phyloP scores from a whole-genome alignment of 2,113 vertebrate species.

The Microcebus murinus region DNA sequence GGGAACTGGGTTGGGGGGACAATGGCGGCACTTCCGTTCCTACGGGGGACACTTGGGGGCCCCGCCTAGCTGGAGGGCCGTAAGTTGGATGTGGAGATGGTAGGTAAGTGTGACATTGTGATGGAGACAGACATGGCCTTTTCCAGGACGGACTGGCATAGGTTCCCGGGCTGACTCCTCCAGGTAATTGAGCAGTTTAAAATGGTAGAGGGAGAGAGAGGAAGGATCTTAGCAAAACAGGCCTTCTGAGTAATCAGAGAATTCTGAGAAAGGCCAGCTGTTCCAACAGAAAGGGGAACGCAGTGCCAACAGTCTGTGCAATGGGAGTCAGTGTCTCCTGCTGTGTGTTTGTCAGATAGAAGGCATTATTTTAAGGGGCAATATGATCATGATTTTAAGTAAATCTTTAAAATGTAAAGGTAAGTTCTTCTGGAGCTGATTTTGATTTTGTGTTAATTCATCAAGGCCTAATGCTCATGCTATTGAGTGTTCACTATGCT shows the following conservation, averaged over 20 bases:
- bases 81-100: neutral
- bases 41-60: neutral
- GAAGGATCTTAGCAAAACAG: neutral
- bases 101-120: neutral
- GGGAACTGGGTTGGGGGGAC: neutral
- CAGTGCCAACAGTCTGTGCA: neutral
- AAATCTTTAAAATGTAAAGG: neutral
- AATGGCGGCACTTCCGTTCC: neutral
- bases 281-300: neutral
- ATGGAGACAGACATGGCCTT: neutral
- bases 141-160: neutral
- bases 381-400: neutral
- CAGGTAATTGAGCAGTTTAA: neutral
- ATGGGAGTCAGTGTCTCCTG: neutral
- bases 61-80: neutral
- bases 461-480: neutral
- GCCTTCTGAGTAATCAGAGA: neutral
- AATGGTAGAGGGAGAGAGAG: neutral
- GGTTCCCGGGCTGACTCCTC: neutral
- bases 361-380: neutral
- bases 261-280: neutral
- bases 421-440: neutral
- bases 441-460: neutral
- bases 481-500: neutral
- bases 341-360: neutral